phyloP scores from a whole-genome alignment of 2,888 invertebrate species.

The Caenorhabditis macrosperma region DNA sequence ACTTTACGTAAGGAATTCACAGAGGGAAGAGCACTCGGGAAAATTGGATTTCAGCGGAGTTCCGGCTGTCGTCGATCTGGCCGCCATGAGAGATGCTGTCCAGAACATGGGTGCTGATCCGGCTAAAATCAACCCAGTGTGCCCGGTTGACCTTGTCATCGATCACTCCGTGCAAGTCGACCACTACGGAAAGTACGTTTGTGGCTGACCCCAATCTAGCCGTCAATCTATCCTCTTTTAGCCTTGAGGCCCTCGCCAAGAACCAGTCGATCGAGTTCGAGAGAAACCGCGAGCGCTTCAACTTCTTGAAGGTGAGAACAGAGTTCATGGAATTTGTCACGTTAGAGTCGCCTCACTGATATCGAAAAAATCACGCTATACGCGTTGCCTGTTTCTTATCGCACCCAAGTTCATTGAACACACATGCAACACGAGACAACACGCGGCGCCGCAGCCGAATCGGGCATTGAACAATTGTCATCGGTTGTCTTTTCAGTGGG shows the following conservation, averaged over 20 bases:
- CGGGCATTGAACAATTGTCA: constrained; percentile 40
- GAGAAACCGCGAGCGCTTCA: constrained; percentile 94
- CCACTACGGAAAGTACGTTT: constrained; percentile 85
- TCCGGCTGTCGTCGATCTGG: constrained; percentile 98
- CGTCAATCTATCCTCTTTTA: constrained; percentile 81
- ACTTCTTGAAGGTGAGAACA: constrained; percentile 89
- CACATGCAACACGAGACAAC: constrained; percentile 26
- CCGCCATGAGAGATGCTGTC: constrained; percentile 97
- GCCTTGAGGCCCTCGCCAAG: constrained; percentile 90
- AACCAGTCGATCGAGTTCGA: constrained; percentile 96
- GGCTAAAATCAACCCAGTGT: constrained; percentile 94
- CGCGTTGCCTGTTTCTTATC: constrained; percentile 20
- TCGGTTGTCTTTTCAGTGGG: constrained; percentile 86
- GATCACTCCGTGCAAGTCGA: constrained; percentile 99
- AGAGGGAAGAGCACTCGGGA: too few species aligned
- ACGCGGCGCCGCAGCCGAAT: not conserved
- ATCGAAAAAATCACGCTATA: constrained; percentile 52
- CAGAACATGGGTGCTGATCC: constrained; percentile 90
- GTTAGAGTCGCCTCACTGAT: constrained; percentile 28
- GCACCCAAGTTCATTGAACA: constrained; percentile 50
- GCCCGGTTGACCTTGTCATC: constrained; percentile 96
- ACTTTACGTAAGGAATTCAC: constrained; percentile 84
- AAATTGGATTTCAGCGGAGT: constrained; percentile 87
- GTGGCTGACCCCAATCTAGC: not conserved
- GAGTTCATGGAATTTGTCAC: constrained; percentile 5